These are phyloP conservation scores for Epinephelus malabaricus DNA, from an alignment of 2,797 vertebrate species.

Conservation along the genomic window DNA sequence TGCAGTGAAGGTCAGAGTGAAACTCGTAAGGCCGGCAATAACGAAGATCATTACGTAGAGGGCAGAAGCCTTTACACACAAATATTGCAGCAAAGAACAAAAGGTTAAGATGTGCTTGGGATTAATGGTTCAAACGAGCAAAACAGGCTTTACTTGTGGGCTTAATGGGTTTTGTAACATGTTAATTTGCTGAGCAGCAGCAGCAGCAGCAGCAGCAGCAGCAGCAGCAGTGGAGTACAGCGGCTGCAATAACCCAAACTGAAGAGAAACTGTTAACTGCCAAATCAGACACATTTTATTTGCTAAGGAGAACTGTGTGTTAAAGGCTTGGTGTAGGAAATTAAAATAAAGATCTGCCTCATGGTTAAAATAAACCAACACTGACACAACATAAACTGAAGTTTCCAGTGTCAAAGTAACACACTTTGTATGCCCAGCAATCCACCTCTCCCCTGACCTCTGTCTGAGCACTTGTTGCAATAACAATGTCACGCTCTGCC, in stretches of 20 bases:
- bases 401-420: background rate
- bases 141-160: conserved; percentile 6
- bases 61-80: conserved; percentile 49
- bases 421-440: background rate
- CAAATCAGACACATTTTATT: background rate
- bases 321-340: background rate
- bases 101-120: conserved; percentile 52
- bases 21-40: conserved; percentile 51
- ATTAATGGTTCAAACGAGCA: conserved; percentile 52
- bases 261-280: background rate
- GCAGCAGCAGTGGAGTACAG: background rate
- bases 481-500: background rate
- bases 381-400: background rate
- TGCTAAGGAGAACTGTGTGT: background rate
- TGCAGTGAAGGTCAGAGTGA: conserved; percentile 67
- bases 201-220: background rate
- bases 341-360: background rate
- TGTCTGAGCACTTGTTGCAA: background rate
- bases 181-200: background rate
- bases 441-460: background rate
- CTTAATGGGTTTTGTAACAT: conserved; percentile 16
- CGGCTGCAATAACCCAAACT: background rate
- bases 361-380: background rate
- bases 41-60: conserved; percentile 66
- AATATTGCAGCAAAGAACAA: conserved; percentile 48